phyloP scores from a whole-genome alignment of 2,888 invertebrate genomes.

The Pandemis cinnamomeana region DNA sequence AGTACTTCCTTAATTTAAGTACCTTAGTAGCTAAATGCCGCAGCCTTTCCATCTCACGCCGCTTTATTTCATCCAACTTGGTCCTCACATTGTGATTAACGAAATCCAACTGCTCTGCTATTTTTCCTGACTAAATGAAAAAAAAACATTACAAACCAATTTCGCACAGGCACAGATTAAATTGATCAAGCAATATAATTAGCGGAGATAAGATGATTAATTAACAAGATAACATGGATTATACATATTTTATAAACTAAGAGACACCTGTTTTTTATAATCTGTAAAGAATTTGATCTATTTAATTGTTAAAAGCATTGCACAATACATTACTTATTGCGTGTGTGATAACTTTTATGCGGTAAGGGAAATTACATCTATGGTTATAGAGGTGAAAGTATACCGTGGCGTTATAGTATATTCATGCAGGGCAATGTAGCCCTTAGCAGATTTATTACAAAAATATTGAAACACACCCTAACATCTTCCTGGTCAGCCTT shows the following conservation, averaged over 20 bases:
- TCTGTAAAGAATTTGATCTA: not conserved
- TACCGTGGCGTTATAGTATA: no score
- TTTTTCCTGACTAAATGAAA: slow-evolving; percentile 83
- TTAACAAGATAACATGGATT: not conserved
- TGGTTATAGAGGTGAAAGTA: no score
- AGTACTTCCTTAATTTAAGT: slow-evolving; percentile 21
- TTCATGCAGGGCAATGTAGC: no score
- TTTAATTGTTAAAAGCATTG: not conserved
- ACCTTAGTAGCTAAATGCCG: slow-evolving; percentile 88
- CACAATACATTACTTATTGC: not conserved
- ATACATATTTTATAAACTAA: not conserved
- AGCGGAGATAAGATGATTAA: not conserved
- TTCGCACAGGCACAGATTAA: not conserved
- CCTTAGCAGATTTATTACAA: no score
- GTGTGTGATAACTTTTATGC: not conserved
- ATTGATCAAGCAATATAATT: not conserved
- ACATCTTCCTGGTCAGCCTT: slow-evolving; percentile 93
- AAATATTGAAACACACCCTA: slow-evolving; percentile 14
- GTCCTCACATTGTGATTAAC: slow-evolving; percentile 95
- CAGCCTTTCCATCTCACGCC: slow-evolving; percentile 93
- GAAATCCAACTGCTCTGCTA: slow-evolving; percentile 95
- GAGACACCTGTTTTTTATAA: not conserved
- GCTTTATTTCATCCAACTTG: slow-evolving; percentile 95
- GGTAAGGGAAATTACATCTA: no score
- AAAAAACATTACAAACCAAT: not conserved